phyloP scores from a whole-genome alignment of 2,113 vertebrate genomes.

The Saguinus midas region DNA sequence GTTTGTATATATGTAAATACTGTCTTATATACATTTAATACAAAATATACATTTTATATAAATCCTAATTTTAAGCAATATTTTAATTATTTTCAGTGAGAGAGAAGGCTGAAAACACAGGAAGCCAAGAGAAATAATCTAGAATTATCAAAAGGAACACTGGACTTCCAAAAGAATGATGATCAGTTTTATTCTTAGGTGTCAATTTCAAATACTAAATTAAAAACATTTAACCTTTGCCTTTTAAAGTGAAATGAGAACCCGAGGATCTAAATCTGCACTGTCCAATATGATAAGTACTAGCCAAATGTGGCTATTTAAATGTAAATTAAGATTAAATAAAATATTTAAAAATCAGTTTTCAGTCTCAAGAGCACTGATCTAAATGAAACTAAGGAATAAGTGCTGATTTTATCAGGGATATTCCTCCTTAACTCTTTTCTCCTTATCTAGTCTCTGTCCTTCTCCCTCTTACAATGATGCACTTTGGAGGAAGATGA shows the following conservation, averaged over 20 bases:
- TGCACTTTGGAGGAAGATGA: neutral
- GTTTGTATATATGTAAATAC: neutral
- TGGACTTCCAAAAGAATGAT: neutral
- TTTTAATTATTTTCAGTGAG: neutral
- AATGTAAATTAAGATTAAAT: conserved; percentile 20
- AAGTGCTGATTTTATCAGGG: neutral
- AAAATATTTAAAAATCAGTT: neutral
- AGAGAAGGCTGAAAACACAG: neutral
- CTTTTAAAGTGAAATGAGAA: conserved; percentile 46
- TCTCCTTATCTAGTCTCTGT: neutral
- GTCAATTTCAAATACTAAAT: neutral
- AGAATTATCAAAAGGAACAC: neutral
- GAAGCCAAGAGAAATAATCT: neutral
- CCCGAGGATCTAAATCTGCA: neutral
- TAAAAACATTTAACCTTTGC: conserved; percentile 17
- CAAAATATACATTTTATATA: neutral
- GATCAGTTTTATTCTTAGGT: neutral
- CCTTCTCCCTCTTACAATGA: neutral
- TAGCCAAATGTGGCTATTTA: conserved; percentile 2
- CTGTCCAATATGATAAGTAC: neutral
- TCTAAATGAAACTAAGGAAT: neutral
- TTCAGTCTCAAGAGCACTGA: neutral
- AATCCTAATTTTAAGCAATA: neutral
- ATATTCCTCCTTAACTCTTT: too few relatives aligned
- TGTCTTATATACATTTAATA: neutral